phyloP scores from a whole-genome alignment of 2,797 vertebrate genomes.

The Calcarius lapponicus region DNA sequence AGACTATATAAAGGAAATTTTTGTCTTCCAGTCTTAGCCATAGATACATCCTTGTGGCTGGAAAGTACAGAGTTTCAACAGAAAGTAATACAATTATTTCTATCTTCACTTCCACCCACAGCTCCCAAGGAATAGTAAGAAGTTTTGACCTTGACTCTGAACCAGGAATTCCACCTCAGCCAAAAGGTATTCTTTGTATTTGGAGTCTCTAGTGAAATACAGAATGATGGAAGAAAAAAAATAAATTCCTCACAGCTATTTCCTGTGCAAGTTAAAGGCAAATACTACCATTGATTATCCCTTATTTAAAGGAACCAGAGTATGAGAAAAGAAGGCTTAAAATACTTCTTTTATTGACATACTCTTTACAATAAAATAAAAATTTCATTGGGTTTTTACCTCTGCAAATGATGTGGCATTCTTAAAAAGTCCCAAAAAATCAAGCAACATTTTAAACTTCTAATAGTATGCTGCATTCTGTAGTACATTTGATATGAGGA shows the following conservation, averaged over 20 bases:
- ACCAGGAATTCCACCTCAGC: conserved; percentile 17
- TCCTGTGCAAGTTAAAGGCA: conserved; percentile 23
- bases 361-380: not conserved
- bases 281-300: not conserved
- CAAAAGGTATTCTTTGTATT: conserved; percentile 40
- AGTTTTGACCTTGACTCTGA: conserved; percentile 25
- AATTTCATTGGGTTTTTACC: not conserved
- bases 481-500: not conserved
- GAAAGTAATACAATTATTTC: conserved; percentile 12
- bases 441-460: not conserved
- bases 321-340: not conserved
- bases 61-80: not conserved
- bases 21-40: not conserved
- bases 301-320: not conserved
- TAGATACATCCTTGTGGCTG: not conserved
- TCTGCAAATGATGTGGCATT: not conserved
- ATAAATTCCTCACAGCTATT: not conserved
- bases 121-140: conserved; percentile 2
- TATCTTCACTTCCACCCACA: conserved; percentile 16
- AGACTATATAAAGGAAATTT: not conserved
- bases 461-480: not conserved
- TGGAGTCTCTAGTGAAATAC: conserved; percentile 14
- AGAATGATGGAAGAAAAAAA: conserved; percentile 10
- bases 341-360: not conserved
- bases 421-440: not conserved